Evolutionary conservation across 2,888 invertebrate species (phyloP).

Genomic region (Xestia xanthographa): DNA sequence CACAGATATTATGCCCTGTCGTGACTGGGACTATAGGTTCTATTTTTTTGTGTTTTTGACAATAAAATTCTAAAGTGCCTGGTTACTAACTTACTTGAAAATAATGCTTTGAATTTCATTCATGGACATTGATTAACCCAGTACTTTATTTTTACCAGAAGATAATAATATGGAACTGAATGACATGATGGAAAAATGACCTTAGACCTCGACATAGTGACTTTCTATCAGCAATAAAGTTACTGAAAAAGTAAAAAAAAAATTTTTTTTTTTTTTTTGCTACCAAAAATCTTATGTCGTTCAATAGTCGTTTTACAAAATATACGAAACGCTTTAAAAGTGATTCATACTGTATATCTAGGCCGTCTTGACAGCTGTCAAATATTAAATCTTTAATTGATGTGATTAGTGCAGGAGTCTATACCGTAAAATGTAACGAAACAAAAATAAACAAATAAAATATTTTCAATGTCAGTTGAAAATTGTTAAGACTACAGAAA

Average conservation of each 20-base stretch:
- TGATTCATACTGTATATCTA: not conserved
- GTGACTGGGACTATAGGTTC: too few relatives aligned
- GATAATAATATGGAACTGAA: not conserved
- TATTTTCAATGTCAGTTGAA: not conserved
- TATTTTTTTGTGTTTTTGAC: too few relatives aligned
- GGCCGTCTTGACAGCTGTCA: not conserved
- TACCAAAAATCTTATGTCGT: too few relatives aligned
- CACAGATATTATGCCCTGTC: too few relatives aligned
- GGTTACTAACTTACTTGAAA: too few relatives aligned
- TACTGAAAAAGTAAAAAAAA: too few relatives aligned
- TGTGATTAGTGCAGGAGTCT: slow-evolving; percentile 12
- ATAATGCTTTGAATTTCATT: too few relatives aligned
- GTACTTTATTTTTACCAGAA: not conserved
- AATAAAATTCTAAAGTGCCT: too few relatives aligned
- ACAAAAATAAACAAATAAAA: slow-evolving; percentile 1
- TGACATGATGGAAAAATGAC: not conserved
- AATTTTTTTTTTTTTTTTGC: too few relatives aligned
- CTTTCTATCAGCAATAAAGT: too few relatives aligned
- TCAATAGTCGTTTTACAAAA: not conserved
- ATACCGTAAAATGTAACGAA: not conserved
- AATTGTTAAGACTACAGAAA: not conserved
- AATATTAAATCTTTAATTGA: slow-evolving; percentile 1
- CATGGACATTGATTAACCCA: not conserved
- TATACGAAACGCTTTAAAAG: not conserved
- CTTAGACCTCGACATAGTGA: not conserved